Evolutionary conservation across 92 coral and sea anemone genomes (phyloP), one percentile per base, ranked within the genome.

Genomic region (Ricordea florida): DNA sequence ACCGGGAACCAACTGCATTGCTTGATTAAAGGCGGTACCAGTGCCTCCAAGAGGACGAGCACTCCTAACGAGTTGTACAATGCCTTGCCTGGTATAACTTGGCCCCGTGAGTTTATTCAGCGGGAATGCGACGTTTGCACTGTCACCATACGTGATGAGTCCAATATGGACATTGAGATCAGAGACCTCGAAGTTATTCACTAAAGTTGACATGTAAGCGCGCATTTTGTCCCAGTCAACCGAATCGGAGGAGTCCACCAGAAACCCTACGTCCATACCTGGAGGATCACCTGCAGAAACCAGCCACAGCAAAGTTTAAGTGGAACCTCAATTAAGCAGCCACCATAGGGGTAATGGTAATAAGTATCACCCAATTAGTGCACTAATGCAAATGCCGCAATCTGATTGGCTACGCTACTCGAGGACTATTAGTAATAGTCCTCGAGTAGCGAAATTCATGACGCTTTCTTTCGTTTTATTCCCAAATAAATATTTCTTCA

Each of bases 181-280:
- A 35, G 55, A 56, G 15, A 31, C 52, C 11, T 42, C 35, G 14
- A 76, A 53, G 42, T 52, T 14, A 11, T 66, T 43, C 22, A 81
- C 67, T 23, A 81, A 34, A 25, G 52, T 61, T 52, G 24, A 24
- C 21, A 76, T 41, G 30, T 61, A 71, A 6, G 29, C 28, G 20
- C 62, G 58, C 74, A 81, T 71, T 28, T 13, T 48, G 17, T 50
- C 11, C 94, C 91, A 89, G 79, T 89, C 57, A 9, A 82, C 94
- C 8, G 47, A 29, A 28, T 78, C 43, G 8, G 94, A 89, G 14
- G 91, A 62, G 32, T 89, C 91, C 18, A 89, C 82, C 3, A 76
- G 41, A 53, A 89, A 76, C 28, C 78, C 88, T 13, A 89, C 45
- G 81, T 89, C 94, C 60, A 84, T 57, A 20, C 62, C 36, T 58